A percentile compares a stretch with the other conserved stretches of the same genome.
Conservation (phyloP, 2,113 vertebrate species). For the Camarhynchus parvulus region DNA sequence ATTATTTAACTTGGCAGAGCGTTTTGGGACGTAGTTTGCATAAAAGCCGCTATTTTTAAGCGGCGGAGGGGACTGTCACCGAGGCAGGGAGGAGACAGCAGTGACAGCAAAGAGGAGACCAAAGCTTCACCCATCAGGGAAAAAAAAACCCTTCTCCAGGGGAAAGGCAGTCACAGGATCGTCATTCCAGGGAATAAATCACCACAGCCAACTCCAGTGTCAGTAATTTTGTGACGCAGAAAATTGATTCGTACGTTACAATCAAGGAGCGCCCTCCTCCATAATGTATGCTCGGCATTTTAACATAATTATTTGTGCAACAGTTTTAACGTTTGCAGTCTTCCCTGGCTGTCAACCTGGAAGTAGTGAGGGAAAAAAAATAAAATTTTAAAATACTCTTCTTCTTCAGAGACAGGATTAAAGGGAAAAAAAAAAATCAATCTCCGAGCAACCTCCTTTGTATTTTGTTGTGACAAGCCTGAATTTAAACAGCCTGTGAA, state of each 20-base stretch:
- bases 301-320: conserved; percentile 72
- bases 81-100: not conserved
- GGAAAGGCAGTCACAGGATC: not conserved
- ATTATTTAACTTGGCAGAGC: conserved; percentile 60
- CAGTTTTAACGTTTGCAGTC: conserved; percentile 54
- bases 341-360: conserved; percentile 60
- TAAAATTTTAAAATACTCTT: conserved; percentile 54
- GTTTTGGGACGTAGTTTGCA: conserved; percentile 19
- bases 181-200: conserved; percentile 48
- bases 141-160: not conserved
- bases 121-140: conserved; percentile 45
- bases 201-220: conserved; percentile 27
- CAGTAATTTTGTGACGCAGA: conserved; percentile 61
- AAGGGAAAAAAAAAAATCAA: conserved; percentile 54
- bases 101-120: conserved; percentile 9
- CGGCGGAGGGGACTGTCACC: not conserved
- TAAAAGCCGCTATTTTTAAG: conserved; percentile 14
- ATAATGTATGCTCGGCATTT: conserved; percentile 68
- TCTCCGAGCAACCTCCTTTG: conserved; percentile 72
- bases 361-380: not conserved
- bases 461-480: conserved; percentile 80
- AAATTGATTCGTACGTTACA: conserved; percentile 65
- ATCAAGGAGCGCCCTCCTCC: conserved; percentile 64
- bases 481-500: conserved; percentile 77
- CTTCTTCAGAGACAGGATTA: conserved; percentile 60